Conservation (phyloP, 2,888 invertebrate species). For the Rugalucina vietnamica region DNA sequence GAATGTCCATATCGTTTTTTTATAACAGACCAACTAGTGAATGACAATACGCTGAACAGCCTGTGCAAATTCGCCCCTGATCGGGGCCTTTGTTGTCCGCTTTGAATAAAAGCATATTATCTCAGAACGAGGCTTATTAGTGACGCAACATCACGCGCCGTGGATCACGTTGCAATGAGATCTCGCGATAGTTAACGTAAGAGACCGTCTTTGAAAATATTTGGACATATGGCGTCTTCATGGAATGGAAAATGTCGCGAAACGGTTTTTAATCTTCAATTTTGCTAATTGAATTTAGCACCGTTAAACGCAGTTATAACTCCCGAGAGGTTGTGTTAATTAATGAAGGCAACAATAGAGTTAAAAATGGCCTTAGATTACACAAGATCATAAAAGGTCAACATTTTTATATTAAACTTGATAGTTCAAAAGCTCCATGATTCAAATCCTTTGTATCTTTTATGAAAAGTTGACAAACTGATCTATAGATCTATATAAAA, state of each 20-base stretch:
- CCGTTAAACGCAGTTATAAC: conserved; percentile 59
- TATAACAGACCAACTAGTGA: too few species aligned
- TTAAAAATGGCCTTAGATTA: background rate
- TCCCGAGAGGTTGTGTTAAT: conserved; percentile 46
- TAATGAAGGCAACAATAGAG: background rate
- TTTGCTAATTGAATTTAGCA: conserved; percentile 65
- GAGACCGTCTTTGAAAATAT: conserved; percentile 41
- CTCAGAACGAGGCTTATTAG: too few species aligned
- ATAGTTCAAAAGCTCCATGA: too few species aligned
- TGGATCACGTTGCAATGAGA: conserved; percentile 56
- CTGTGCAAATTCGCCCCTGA: too few species aligned
- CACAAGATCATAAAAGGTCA: background rate
- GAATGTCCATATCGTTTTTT: too few species aligned
- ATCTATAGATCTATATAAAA: too few species aligned
- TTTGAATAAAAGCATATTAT: too few species aligned
- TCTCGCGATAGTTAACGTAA: conserved; percentile 43
- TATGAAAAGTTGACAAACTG: too few species aligned
- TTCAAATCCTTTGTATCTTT: too few species aligned
- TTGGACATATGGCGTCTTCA: conserved; percentile 58
- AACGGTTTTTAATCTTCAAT: conserved; percentile 54
- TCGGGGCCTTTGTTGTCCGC: too few species aligned
- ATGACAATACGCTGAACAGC: too few species aligned
- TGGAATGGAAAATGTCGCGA: conserved; percentile 33
- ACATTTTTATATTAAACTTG: conserved; percentile 7
- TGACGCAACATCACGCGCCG: conserved; percentile 69